Base-by-base conservation (phyloP, 2,797 vertebrate species). In the Allobates femoralis region DNA sequence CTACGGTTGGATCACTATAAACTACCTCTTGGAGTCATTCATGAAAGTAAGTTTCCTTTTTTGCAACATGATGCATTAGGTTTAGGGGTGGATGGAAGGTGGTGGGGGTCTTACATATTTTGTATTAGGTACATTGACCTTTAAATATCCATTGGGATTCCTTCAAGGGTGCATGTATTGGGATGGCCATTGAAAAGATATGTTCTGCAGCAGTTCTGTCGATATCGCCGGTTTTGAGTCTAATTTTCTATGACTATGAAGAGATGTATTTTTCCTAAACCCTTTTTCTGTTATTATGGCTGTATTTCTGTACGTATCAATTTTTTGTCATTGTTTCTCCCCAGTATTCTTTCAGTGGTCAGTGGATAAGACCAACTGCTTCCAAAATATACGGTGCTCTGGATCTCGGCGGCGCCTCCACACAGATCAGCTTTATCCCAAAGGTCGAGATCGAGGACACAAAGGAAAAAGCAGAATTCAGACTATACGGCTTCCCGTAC, bases 401-500 rank as follows among this genome's bases (percentile, higher is more conserved):
- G 85, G 97, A 98, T 89, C 94, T 97, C 0, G 96, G 97, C 0
- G 96, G 97, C 0, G 96, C 96, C 0, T 98, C 97, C 80, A 95
- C 96, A 0, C 97, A 98, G 92, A 97, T 98, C 84, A 95, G 96
- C 0, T 98, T 98, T 69, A 91, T 89, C 11, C 97, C 96, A 0
- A 84, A 85, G 41, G 92, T 91, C 3, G 30, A 89, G n/a, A 82
- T 95, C 7, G 91, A 93, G 86, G 94, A 86, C n/a, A 0, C 73
- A 56, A 28, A 7, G 2, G 79, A 86, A 90, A 46, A 30, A 64
- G 92, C 94, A 79, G 92, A 73, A 34, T 89, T 97, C 77, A 94
- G 41, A 1, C 95, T 97, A 3, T 98, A 97, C 0, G 96, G 95
- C 0, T 94, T 93, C 0, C 80, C 93, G 19, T 97, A 97, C 91